phyloP scores from a whole-genome alignment of 2,797 vertebrate genomes.

The Onychomys leucogaster region DNA sequence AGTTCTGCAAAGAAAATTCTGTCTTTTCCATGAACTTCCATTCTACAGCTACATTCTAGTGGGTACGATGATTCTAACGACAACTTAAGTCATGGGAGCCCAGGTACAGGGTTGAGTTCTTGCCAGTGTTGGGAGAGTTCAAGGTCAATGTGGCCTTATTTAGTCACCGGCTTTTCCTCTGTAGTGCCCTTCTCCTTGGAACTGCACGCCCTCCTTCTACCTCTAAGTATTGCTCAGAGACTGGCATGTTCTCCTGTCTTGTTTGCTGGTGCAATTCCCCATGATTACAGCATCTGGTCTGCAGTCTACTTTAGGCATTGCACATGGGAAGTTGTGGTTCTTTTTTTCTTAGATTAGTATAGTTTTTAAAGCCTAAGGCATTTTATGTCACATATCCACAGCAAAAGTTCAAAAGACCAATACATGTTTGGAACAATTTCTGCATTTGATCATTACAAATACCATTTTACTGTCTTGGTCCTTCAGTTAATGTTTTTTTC shows the following conservation, averaged over 20 bases:
- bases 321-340: slow-evolving; percentile 5
- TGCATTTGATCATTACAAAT: slow-evolving; percentile 49
- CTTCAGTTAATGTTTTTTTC: slow-evolving; percentile 17
- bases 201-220: not conserved
- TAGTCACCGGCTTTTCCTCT: not conserved
- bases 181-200: not conserved
- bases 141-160: not conserved
- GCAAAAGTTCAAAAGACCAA: not conserved
- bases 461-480: not conserved
- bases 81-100: not conserved
- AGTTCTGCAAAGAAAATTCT: slow-evolving; percentile 1
- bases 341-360: not conserved
- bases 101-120: not conserved
- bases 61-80: not conserved
- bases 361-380: not conserved
- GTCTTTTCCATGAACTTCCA: not conserved
- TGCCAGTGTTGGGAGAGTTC: not conserved
- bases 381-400: not conserved
- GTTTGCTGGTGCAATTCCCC: not conserved
- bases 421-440: not conserved
- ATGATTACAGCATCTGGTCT: not conserved
- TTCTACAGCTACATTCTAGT: not conserved
- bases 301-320: not conserved
- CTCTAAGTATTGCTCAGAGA: not conserved
- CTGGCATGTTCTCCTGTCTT: not conserved